Conservation (phyloP, 2,888 invertebrate species). For the Folsomia manolachei region DNA sequence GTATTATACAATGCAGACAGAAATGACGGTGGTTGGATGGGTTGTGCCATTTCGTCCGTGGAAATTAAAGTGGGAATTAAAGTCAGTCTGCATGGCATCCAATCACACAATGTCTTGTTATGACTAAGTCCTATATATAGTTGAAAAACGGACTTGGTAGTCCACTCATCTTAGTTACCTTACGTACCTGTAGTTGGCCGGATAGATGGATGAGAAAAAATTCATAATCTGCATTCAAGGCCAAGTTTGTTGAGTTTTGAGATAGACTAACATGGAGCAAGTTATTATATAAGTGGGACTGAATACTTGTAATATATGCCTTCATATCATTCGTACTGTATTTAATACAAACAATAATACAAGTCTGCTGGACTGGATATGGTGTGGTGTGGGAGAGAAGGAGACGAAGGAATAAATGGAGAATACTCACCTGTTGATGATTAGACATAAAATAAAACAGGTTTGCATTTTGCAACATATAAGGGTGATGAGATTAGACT, state of each 20-base stretch:
- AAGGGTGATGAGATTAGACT: not conserved
- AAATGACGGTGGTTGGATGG: slow-evolving; percentile 18
- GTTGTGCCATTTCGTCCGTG: slow-evolving; percentile 18
- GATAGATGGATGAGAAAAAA: slow-evolving; percentile 1
- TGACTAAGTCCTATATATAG: not conserved
- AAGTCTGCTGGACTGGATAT: no score
- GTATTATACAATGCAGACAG: no score
- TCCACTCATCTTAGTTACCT: no score
- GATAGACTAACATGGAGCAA: no score
- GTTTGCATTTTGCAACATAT: slow-evolving; percentile 31
- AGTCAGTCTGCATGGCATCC: slow-evolving; percentile 1
- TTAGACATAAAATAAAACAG: slow-evolving; percentile 22
- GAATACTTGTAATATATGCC: no score
- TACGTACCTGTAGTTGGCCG: no score
- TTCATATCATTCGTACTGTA: no score
- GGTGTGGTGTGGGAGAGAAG: no score
- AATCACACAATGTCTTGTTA: not conserved
- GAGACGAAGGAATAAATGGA: slow-evolving; percentile 28
- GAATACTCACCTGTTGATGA: slow-evolving; percentile 39
- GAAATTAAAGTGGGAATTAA: slow-evolving; percentile 34
- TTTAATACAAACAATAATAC: no score
- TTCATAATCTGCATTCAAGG: slow-evolving; percentile 6
- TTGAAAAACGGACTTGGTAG: no score
- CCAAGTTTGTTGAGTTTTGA: slow-evolving; percentile 7
- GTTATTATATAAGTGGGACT: not conserved